These are phyloP conservation scores for Drosophila ercepeae DNA, from an alignment of 1,140 invertebrate species.

Conservation along the genomic window DNA sequence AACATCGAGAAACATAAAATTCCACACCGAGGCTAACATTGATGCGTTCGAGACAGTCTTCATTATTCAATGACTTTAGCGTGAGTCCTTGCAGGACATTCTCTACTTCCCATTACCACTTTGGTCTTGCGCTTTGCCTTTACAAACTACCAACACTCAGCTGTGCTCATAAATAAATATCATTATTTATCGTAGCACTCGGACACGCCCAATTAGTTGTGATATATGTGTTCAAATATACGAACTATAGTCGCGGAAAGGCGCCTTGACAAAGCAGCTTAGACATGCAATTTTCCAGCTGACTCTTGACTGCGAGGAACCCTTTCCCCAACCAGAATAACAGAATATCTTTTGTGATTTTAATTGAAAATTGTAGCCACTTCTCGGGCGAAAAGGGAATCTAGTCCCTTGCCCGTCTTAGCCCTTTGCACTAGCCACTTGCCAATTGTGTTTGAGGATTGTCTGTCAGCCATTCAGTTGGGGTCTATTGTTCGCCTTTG, in stretches of 20 bases:
- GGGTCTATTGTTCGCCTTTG: constrained; percentile 43
- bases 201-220: constrained; percentile 61
- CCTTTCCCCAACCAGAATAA: neutral
- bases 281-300: constrained; percentile 47
- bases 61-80: too few relatives aligned
- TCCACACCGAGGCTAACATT: neutral
- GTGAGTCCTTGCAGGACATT: neutral
- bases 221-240: constrained; percentile 36
- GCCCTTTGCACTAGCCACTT: constrained; percentile 22
- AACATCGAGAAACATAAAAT: neutral
- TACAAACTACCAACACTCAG: neutral
- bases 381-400: neutral
- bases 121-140: neutral
- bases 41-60: neutral
- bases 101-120: neutral
- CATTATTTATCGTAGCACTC: constrained; percentile 44
- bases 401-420: neutral
- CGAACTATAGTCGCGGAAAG: neutral
- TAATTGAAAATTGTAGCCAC: constrained; percentile 64
- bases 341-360: constrained; percentile 61
- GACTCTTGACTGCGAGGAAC: constrained; percentile 10
- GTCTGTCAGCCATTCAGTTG: constrained; percentile 25
- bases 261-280: constrained; percentile 21
- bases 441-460: constrained; percentile 35
- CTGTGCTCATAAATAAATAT: constrained; percentile 33